Base-by-base conservation (phyloP, 2,888 invertebrate genomes). In the Panorpa germanica region DNA sequence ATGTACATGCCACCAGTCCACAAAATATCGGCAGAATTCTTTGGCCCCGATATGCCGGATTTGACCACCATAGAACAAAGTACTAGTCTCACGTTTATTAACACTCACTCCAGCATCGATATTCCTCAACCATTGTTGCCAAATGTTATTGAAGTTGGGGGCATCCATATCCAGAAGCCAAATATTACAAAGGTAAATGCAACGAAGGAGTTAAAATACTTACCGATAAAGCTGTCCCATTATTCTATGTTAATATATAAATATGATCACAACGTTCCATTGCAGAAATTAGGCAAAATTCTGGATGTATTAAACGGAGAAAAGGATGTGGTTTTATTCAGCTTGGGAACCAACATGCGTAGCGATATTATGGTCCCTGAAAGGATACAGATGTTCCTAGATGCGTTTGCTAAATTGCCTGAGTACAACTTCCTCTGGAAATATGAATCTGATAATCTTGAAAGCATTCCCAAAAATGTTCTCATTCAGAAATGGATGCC, bases 351-450 rank as follows among this genome's bases (percentile, higher is more conserved):
- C 12, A 36, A 36, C 19, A 18, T 36, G 5, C 22, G 18, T 4
- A 25, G 23, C 2, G 19, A 18, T 9, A 20, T 26, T 12, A 17
- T 36, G 10, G 32, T 27, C 6, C 15, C 24, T 5, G 32, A 32
- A 4, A n/a, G 17, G 15, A 9, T 25, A 14, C 11, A 4, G 8
- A n/a, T 10, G 13, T 29, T 36, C 15, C n/a, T 36, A 3, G 15
- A 34, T 16, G 28, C 34, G 12, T 34, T 36, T 15, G 25, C 21
- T 14, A 13, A 24, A 15, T n/a, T 34, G 3, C 25, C 33, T 3
- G 28, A 33, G 6, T 33, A 33, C 20, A 23, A 28, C 22, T 33
- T 35, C 16, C 6, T 35, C 9, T 35, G 35, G 35, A 35, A 35
- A 30, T 28, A 29, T 19, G 32, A 29, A 9, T 19, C 20, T 7